Evolutionary conservation across 1,140 invertebrate genomes (phyloP).

Genomic region (Planococcus citri): DNA sequence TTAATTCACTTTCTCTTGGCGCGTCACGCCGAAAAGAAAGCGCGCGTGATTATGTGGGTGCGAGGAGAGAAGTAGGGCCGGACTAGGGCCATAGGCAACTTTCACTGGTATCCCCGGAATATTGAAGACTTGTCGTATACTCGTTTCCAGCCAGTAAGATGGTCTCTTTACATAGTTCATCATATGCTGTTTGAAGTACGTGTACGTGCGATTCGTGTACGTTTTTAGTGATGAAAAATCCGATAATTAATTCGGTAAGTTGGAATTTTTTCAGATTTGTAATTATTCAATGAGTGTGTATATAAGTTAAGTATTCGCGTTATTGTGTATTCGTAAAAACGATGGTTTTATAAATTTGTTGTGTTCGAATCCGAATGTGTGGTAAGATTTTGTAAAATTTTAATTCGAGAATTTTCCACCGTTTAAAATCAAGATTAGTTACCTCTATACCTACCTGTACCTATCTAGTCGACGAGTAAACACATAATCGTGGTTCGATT

Average conservation of each 20-base stretch:
- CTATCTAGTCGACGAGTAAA: no score
- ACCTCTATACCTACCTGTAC: no score
- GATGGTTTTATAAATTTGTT: no score
- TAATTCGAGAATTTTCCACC: no score
- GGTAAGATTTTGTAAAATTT: no score
- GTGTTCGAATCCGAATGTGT: no score
- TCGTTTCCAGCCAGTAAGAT: not conserved
- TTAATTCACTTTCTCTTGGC: conserved; percentile 13
- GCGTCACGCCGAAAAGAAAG: conserved; percentile 17
- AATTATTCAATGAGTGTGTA: no score
- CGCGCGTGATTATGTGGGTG: conserved; percentile 13
- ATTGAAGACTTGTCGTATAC: not conserved
- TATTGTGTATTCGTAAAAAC: no score
- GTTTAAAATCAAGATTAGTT: no score
- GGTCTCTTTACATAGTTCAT: not conserved
- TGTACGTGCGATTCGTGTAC: not conserved
- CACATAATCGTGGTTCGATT: no score
- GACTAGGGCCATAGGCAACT: conserved; percentile 1
- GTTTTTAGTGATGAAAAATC: not conserved
- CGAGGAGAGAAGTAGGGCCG: not conserved
- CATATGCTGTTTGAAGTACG: not conserved
- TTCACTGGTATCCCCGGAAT: conserved; percentile 5
- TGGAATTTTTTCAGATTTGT: not conserved
- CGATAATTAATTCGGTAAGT: not conserved
- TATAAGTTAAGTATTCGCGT: no score